These are phyloP conservation scores for Colossoma macropomum DNA, from an alignment of 2,113 vertebrate species.

Conservation along the genomic window DNA sequence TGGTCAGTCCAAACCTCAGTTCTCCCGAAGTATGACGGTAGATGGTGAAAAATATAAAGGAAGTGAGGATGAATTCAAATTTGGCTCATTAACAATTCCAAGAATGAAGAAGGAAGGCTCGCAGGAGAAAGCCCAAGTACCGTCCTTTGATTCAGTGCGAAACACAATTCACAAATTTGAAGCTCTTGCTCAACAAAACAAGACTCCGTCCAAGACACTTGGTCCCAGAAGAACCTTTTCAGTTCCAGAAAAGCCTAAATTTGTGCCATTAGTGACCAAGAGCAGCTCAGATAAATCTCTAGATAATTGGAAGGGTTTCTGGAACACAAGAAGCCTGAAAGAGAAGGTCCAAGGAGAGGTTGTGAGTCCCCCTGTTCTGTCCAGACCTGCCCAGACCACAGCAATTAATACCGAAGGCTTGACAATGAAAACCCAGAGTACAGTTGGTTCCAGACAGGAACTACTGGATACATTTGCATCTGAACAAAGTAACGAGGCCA, in stretches of 20 bases:
- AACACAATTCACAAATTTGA: constrained; percentile 80
- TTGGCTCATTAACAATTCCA: constrained; percentile 45
- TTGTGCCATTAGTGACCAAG: constrained; percentile 40
- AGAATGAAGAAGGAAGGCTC: constrained; percentile 35
- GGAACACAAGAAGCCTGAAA: constrained; percentile 31
- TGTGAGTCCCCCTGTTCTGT: neutral
- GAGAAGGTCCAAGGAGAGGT: neutral
- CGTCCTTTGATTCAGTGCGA: constrained; percentile 68
- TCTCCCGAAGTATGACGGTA: constrained; percentile 5
- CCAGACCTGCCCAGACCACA: constrained; percentile 31
- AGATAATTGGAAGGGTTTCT: constrained; percentile 8
- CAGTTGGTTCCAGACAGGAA: constrained; percentile 11
- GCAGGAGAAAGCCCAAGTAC: neutral
- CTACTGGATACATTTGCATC: constrained; percentile 38
- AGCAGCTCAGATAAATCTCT: constrained; percentile 50
- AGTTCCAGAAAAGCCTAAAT: constrained; percentile 55
- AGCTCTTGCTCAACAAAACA: constrained; percentile 66
- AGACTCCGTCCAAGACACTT: constrained; percentile 34
- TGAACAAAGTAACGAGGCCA: constrained; percentile 27
- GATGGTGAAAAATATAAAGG: constrained; percentile 1
- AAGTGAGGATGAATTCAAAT: constrained; percentile 60
- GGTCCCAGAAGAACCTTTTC: constrained; percentile 64
- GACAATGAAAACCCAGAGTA: neutral
- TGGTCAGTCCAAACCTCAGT: constrained; percentile 8
- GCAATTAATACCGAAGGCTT: neutral